Evolutionary conservation across 1,140 invertebrate species (phyloP).

Genomic region (Sarcophaga bullata): DNA sequence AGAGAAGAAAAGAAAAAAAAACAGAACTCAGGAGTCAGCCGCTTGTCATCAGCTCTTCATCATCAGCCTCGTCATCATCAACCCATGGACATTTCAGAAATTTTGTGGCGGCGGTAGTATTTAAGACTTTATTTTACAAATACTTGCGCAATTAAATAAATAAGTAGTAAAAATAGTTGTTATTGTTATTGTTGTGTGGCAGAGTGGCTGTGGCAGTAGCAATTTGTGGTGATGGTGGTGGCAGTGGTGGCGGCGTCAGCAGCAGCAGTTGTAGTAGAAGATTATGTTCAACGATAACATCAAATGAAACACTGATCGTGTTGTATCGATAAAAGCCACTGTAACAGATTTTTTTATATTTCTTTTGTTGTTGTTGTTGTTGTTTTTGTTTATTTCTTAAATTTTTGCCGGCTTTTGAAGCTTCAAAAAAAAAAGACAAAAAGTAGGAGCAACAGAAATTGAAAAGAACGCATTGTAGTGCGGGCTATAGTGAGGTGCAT

Average conservation of each 20-base stretch:
- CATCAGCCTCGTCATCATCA: neutral
- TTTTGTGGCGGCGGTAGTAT: neutral
- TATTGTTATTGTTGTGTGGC: no score
- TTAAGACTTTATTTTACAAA: neutral
- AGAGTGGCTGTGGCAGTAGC: neutral
- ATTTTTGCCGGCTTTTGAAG: constrained; percentile 21
- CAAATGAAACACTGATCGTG: constrained; percentile 23
- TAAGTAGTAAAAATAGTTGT: neutral
- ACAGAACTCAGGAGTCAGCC: neutral
- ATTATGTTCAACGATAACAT: constrained; percentile 21
- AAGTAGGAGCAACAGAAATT: neutral
- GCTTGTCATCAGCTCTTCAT: constrained; percentile 23
- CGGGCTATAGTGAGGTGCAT: neutral
- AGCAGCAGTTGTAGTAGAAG: neutral
- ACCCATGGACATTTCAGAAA: neutral
- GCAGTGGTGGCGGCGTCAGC: no score
- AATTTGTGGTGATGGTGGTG: no score
- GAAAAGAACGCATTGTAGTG: neutral
- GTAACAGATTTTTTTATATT: neutral
- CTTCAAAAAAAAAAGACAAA: neutral
- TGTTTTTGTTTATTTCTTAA: no score
- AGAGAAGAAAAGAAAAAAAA: no score
- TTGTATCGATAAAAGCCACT: constrained; percentile 7
- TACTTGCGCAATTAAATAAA: neutral
- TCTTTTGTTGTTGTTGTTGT: no score